Conservation (phyloP, 2,113 vertebrate genomes). For the Telmatochromis sp. region DNA sequence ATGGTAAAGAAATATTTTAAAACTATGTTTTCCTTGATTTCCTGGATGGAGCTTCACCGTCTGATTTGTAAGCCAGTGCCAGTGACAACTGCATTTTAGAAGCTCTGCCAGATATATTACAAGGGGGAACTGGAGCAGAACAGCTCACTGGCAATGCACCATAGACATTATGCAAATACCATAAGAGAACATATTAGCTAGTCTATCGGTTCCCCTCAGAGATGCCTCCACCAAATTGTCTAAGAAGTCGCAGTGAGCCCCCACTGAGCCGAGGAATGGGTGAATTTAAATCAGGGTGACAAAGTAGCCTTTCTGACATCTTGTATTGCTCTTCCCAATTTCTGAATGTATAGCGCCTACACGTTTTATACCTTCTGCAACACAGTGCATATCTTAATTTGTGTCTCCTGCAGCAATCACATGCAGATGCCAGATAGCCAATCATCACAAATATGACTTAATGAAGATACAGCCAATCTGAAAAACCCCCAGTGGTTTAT, state of each 20-base stretch:
- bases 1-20: conserved; percentile 64
- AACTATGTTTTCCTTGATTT: conserved; percentile 57
- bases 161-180: conserved; percentile 74
- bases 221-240: conserved; percentile 67
- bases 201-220: conserved; percentile 65
- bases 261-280: conserved; percentile 58
- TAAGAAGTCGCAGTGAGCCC: conserved; percentile 65
- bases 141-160: conserved; percentile 66
- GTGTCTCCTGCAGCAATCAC: neutral
- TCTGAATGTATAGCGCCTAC: conserved; percentile 1
- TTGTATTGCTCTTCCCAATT: conserved; percentile 1
- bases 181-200: conserved; percentile 71
- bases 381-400: neutral
- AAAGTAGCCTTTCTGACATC: conserved; percentile 40
- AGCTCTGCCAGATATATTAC: conserved; percentile 73
- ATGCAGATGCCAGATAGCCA: neutral
- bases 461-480: conserved; percentile 40
- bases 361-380: neutral
- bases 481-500: conserved; percentile 26
- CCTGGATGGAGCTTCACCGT: conserved; percentile 47
- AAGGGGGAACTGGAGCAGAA: conserved; percentile 72
- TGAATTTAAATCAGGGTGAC: conserved; percentile 63
- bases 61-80: conserved; percentile 65
- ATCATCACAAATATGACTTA: conserved; percentile 20
- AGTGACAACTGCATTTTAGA: conserved; percentile 68